phyloP scores from a whole-genome alignment of 2,888 invertebrate species.

The Deilephila elpenor region DNA sequence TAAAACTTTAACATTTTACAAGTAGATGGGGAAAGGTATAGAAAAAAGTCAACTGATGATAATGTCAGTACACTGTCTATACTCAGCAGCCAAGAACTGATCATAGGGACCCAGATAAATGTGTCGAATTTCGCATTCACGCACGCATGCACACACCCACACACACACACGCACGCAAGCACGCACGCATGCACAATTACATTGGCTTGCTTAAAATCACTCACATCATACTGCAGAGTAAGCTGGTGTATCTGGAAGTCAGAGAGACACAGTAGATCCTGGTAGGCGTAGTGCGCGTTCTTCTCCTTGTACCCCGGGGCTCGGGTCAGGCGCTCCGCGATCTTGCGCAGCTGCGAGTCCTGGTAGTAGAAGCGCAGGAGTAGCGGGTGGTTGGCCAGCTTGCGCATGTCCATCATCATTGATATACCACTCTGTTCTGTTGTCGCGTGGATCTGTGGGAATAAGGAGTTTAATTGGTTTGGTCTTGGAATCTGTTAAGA shows the following conservation, averaged over 20 bases:
- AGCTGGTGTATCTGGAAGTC: conserved; percentile 96
- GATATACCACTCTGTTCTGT: conserved; percentile 87
- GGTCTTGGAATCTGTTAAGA: too few relatives aligned
- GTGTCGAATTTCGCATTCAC: too few relatives aligned
- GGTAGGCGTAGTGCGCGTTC: conserved; percentile 91
- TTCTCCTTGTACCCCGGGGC: conserved; percentile 90
- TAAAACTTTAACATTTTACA: too few relatives aligned
- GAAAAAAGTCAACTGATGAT: too few relatives aligned
- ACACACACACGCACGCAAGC: too few relatives aligned
- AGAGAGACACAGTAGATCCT: conserved; percentile 94
- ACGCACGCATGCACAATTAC: too few relatives aligned
- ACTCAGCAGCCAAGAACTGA: too few relatives aligned
- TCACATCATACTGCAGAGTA: conserved; percentile 84
- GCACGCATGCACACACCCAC: too few relatives aligned
- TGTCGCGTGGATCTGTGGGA: conserved; percentile 76
- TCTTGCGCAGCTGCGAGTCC: conserved; percentile 85
- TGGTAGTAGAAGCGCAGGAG: conserved; percentile 90
- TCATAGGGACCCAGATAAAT: too few relatives aligned
- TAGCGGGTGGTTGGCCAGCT: conserved; percentile 97
- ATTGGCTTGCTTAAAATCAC: neutral
- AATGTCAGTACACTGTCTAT: too few relatives aligned
- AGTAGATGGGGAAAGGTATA: too few relatives aligned
- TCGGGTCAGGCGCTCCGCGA: conserved; percentile 88
- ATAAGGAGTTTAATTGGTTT: too few relatives aligned
- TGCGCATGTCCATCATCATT: conserved; percentile 97